These are phyloP conservation scores for Poeciliopsis turneri DNA, from an alignment of 2,797 vertebrate genomes.

Conservation along the genomic window DNA sequence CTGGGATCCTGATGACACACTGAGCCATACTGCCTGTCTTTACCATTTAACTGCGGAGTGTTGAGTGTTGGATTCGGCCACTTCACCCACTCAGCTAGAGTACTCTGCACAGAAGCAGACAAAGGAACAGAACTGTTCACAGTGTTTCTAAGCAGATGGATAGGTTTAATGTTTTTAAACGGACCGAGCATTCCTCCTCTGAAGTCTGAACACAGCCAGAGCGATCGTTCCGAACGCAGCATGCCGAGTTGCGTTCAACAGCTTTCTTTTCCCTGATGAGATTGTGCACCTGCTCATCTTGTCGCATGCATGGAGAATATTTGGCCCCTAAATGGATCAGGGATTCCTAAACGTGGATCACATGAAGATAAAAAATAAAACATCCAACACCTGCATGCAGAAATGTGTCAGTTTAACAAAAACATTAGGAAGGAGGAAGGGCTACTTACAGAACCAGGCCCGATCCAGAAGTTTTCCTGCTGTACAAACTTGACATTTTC, in stretches of 20 bases:
- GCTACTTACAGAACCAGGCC: slow-evolving; percentile 92
- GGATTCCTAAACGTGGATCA: slow-evolving; percentile 82
- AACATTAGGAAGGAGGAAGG: not conserved
- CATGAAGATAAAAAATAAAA: not conserved
- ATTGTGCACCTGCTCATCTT: slow-evolving; percentile 93
- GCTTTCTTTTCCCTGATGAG: slow-evolving; percentile 90
- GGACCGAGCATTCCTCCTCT: slow-evolving; percentile 95
- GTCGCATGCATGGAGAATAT: slow-evolving; percentile 98
- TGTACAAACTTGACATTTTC: slow-evolving; percentile 99
- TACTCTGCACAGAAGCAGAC: slow-evolving; percentile 81
- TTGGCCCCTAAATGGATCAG: slow-evolving; percentile 99
- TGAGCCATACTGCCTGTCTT: slow-evolving; percentile 87
- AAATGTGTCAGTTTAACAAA: not conserved
- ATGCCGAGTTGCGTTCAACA: slow-evolving; percentile 91
- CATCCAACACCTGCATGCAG: not conserved
- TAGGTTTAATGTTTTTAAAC: slow-evolving; percentile 48
- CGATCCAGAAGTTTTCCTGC: slow-evolving; percentile 99
- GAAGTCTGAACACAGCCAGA: slow-evolving; percentile 96
- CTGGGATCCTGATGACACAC: slow-evolving; percentile 98
- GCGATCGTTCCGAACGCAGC: slow-evolving; percentile 96
- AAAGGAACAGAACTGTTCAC: slow-evolving; percentile 14
- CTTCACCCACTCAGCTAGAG: slow-evolving; percentile 95
- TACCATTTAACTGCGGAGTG: slow-evolving; percentile 83
- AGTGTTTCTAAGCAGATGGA: not conserved
- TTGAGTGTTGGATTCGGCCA: slow-evolving; percentile 84